Base-by-base conservation (phyloP, 2,113 vertebrate species). In the Lepisosteus oculatus region DNA sequence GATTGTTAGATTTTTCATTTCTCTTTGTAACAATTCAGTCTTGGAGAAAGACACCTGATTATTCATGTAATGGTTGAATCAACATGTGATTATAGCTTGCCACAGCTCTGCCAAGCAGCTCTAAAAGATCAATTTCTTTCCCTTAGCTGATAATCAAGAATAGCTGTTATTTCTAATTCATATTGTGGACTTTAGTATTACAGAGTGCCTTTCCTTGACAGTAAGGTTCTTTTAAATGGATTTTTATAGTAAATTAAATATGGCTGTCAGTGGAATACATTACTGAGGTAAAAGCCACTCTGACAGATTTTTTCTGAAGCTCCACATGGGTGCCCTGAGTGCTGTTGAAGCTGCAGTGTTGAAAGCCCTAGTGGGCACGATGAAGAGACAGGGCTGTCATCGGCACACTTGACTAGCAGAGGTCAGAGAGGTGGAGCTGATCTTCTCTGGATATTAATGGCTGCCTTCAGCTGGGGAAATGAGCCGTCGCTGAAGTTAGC, bases 381-480 rank as follows among this genome's bases (percentile, higher is more conserved):
- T 68, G 74, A 84, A 88, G 85, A 89, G 91, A 88, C 83, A 84
- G 86, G 81, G 89, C 85, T 86, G 87, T 86, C 70, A 43, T 78
- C 9, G 75, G 84, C 88, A 82, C 84, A 85, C 86, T 84, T 91
- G 84, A 65, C 3, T 91, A 79, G 85, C 76, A 80, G 84, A 75
- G 90, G 90, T 88, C 83, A 82, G 65, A 77, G 85, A 88, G 89
- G 85, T 67, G 43, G 86, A 81, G 67, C 86, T 88, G 86, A 75
- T 86, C 88, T 90, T 86, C 84, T 89, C 82, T 17, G 85, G 87
- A 90, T 91, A 92, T 92, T 91, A 91, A 93, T 91, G 89, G 85
- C 85, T 86, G 83, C 90, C 85, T 91, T 93, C 90, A 90, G 80
- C 83, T 80, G 42, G 81, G 86, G 85, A 91, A 93, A 91, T 92